Conservation (phyloP, 1,140 invertebrate species). For the Pseudomyrmex gracilis region DNA sequence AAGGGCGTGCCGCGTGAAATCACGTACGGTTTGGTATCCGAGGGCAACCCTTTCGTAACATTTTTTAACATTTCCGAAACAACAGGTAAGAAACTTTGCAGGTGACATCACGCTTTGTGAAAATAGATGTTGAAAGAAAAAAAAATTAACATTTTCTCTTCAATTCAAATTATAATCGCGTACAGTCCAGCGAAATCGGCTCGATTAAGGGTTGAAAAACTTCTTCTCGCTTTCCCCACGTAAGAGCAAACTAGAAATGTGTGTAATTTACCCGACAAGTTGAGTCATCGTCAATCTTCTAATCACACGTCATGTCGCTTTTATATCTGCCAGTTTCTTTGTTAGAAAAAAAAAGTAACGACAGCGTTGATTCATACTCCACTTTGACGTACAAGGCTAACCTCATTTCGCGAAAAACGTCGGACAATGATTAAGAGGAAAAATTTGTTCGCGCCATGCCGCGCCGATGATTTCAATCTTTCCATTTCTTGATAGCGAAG, state of each 20-base stretch:
- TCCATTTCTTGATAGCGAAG: slow-evolving; percentile 31
- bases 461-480: slow-evolving; percentile 30
- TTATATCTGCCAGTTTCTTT: slow-evolving; percentile 31
- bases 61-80: slow-evolving; percentile 94
- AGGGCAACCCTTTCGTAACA: slow-evolving; percentile 92
- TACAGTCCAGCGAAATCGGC: neutral
- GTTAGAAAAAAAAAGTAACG: slow-evolving; percentile 27
- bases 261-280: slow-evolving; percentile 42
- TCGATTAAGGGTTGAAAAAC: neutral
- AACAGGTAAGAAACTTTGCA: slow-evolving; percentile 87
- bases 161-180: neutral
- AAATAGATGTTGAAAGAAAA: neutral
- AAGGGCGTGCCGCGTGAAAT: slow-evolving; percentile 93
- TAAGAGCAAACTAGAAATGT: slow-evolving; percentile 23
- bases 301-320: slow-evolving; percentile 34
- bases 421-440: slow-evolving; percentile 60
- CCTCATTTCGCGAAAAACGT: slow-evolving; percentile 50
- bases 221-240: neutral
- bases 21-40: slow-evolving; percentile 93
- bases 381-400: slow-evolving; percentile 36
- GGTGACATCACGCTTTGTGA: neutral
- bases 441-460: slow-evolving; percentile 45
- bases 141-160: neutral
- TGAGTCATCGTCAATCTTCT: slow-evolving; percentile 52
- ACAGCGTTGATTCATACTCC: slow-evolving; percentile 50